Base-by-base conservation (phyloP, 2,113 vertebrate genomes). In the Rhabdomys dilectus region DNA sequence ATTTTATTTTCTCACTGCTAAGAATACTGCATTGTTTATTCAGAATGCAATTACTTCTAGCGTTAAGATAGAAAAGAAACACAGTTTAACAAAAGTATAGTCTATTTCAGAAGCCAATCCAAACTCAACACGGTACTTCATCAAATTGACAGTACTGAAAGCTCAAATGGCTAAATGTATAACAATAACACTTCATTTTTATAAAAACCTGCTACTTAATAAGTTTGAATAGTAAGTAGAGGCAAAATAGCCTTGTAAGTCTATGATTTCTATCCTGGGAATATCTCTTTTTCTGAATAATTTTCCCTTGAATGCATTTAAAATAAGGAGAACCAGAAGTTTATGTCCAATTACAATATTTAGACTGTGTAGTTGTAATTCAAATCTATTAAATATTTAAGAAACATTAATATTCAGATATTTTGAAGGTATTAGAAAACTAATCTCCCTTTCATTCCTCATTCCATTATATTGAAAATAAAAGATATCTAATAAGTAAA, bases 351-450 rank as follows among this genome's bases (percentile, higher is more conserved):
- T 97, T 92, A 82, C 10, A 95, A 39, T 91, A 92, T 91, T 95
- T 91, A 94, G 60, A 78, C 87, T 0, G 8, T 89, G 45, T 45
- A 77, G 45, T 81, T n/a, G 6, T 53, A 84, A 95, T 95, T 91
- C 91, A 66, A 29, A 68, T 70, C 34, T 89, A 97, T 93, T 96
- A 97, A 93, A 95, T 93, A 96, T 97, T 97, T 96, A 97, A 96
- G 81, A 56, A n/a, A 91, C 34, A 89, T 91, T 91, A 66, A 26
- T 91, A 89, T 60, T 96, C 8, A 94, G 91, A 94, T 96, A 96
- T 87, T 91, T 87, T 92, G 15, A 73, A 77, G 73, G 39, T 91
- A 58, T 92, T 89, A 82, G 39, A 78, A 70, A 94, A 36, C 42
- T 89, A 96, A 95, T 75, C 9, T 90, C 60, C 22, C 3, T 36